Percentiles rank a stretch among this genome's conserved stretches.
phyloP scores from a whole-genome alignment of 2,113 vertebrate genomes.

The Gnathonemus longibarbis region DNA sequence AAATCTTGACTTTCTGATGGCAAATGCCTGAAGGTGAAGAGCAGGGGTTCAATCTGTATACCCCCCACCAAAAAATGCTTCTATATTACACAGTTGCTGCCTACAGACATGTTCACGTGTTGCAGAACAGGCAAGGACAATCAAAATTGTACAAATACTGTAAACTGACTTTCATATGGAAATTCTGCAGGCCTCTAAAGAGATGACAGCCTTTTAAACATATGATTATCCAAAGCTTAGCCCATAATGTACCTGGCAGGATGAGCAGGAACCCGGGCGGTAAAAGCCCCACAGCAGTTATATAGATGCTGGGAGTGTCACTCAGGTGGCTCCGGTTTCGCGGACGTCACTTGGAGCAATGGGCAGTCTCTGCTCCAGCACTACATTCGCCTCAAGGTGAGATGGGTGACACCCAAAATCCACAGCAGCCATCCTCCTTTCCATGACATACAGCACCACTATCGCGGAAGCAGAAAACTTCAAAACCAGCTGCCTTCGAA shows the following conservation, averaged over 20 bases:
- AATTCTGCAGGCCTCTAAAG: background rate
- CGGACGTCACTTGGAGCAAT: background rate
- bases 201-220: background rate
- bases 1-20: background rate
- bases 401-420: background rate
- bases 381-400: background rate
- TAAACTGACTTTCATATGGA: background rate
- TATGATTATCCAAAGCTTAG: background rate
- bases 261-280: background rate
- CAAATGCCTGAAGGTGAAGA: background rate
- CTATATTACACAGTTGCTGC: background rate
- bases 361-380: background rate
- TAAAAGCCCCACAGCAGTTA: background rate
- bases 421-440: background rate
- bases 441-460: background rate
- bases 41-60: background rate
- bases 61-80: background rate
- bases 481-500: background rate
- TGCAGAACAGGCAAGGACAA: background rate
- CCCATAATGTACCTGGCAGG: background rate
- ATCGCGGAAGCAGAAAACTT: background rate
- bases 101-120: background rate
- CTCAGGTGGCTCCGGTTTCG: background rate
- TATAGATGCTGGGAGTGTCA: background rate
- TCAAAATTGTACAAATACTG: background rate